Evolutionary conservation across 1,140 invertebrate species (phyloP).

Genomic region (Pararge aegeria): DNA sequence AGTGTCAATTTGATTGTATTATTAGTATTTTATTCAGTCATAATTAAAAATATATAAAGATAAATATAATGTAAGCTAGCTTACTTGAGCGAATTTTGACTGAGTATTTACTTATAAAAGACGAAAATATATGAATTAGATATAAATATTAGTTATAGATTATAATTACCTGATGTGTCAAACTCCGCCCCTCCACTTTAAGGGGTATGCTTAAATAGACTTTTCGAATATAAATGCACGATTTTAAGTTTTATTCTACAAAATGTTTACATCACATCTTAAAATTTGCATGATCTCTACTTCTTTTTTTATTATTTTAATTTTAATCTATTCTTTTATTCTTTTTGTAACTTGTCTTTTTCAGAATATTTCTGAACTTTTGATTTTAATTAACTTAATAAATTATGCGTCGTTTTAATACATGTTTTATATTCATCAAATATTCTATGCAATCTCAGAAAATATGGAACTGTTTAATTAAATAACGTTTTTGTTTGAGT

Average conservation of each 20-base stretch:
- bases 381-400: too few relatives aligned
- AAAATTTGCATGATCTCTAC: not conserved
- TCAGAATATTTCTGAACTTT: not conserved
- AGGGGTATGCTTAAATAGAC: not conserved
- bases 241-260: constrained; percentile 22
- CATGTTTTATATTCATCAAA: too few relatives aligned
- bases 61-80: not conserved
- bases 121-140: constrained; percentile 3
- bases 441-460: too few relatives aligned
- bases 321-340: not conserved
- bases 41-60: not conserved
- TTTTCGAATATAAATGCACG: constrained; percentile 24
- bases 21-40: constrained; percentile 16
- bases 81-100: constrained; percentile 17
- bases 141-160: constrained; percentile 10
- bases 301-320: too few relatives aligned
- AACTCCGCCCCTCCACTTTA: constrained; percentile 4
- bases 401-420: too few relatives aligned
- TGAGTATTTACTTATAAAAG: not conserved
- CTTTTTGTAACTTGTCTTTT: not conserved
- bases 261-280: constrained; percentile 1
- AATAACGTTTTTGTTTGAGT: too few relatives aligned
- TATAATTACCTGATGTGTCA: constrained; percentile 27
- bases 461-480: too few relatives aligned
- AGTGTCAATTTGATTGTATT: constrained; percentile 7